Conservation (phyloP, 2,797 vertebrate species). For the Rhynchonycteris naso region DNA sequence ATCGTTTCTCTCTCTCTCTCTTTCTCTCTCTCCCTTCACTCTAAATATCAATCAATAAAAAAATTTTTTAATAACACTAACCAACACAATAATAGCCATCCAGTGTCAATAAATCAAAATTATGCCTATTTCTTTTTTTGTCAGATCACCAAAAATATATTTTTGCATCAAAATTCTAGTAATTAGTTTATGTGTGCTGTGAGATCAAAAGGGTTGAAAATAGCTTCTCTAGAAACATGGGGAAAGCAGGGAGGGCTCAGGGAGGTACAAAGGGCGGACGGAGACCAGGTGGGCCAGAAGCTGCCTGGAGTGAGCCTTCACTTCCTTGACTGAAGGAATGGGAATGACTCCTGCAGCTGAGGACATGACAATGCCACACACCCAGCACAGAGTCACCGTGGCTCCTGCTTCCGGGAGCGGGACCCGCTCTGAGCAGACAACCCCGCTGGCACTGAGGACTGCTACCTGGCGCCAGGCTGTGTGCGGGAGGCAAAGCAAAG, state of each 20-base stretch:
- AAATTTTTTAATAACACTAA: background rate
- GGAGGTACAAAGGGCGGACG: no score
- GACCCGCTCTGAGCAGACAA: background rate
- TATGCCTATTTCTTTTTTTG: background rate
- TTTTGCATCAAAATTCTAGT: background rate
- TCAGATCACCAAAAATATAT: background rate
- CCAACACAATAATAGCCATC: background rate
- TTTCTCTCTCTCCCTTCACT: no score
- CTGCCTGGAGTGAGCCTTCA: background rate
- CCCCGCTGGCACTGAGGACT: background rate
- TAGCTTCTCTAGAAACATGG: no score
- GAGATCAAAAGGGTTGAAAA: no score
- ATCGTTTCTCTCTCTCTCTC: no score
- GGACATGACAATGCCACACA: rapidly evolving
- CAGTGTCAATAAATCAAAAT: background rate
- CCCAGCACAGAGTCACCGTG: background rate
- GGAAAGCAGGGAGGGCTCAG: background rate
- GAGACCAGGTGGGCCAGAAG: rapidly evolving
- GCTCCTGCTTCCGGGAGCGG: background rate
- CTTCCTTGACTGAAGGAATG: background rate
- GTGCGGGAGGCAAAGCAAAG: background rate
- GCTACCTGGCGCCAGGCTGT: background rate
- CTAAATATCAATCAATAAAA: no score
- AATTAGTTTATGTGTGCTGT: no score
- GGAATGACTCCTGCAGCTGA: rapidly evolving